These are phyloP conservation scores for Centroberyx gerrardi DNA, from an alignment of 2,797 vertebrate species.

Conservation along the genomic window DNA sequence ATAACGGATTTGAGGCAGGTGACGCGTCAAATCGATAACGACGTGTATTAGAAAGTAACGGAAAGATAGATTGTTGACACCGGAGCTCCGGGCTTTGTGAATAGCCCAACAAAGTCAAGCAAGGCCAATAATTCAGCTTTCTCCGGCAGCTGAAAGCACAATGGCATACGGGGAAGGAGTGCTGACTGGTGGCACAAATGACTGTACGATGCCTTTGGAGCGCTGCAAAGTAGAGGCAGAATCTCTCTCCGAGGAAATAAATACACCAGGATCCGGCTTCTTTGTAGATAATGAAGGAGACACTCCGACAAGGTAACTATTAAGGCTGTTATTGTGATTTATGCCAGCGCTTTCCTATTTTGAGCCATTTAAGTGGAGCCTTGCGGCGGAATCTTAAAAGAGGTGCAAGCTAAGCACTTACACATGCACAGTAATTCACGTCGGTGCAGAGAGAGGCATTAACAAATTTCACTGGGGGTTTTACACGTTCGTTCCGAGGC, in stretches of 20 bases:
- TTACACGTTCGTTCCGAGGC: constrained; percentile 6
- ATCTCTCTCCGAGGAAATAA: constrained; percentile 43
- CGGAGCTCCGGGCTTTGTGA: constrained; percentile 49
- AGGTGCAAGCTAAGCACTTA: constrained; percentile 58
- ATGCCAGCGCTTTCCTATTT: constrained; percentile 56
- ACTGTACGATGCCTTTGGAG: constrained; percentile 5
- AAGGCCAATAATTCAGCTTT: constrained; percentile 53
- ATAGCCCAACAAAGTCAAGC: constrained; percentile 46
- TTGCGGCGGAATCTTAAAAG: constrained; percentile 52
- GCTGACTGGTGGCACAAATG: constrained; percentile 42
- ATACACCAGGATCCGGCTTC: constrained; percentile 46
- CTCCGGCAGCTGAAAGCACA: constrained; percentile 35
- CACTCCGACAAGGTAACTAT: constrained; percentile 42
- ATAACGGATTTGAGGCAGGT: constrained; percentile 69
- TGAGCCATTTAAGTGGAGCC: constrained; percentile 60
- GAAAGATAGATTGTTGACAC: constrained; percentile 62
- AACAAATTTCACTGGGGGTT: constrained; percentile 35
- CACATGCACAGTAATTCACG: constrained; percentile 53
- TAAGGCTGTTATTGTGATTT: constrained; percentile 71
- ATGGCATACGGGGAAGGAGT: not conserved
- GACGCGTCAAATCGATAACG: constrained; percentile 73
- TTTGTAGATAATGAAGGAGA: constrained; percentile 68
- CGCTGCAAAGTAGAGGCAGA: constrained; percentile 38
- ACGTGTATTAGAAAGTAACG: constrained; percentile 40
- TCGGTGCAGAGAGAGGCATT: constrained; percentile 57